Base-by-base conservation (phyloP, 2,113 vertebrate genomes). In the Galbula dea region DNA sequence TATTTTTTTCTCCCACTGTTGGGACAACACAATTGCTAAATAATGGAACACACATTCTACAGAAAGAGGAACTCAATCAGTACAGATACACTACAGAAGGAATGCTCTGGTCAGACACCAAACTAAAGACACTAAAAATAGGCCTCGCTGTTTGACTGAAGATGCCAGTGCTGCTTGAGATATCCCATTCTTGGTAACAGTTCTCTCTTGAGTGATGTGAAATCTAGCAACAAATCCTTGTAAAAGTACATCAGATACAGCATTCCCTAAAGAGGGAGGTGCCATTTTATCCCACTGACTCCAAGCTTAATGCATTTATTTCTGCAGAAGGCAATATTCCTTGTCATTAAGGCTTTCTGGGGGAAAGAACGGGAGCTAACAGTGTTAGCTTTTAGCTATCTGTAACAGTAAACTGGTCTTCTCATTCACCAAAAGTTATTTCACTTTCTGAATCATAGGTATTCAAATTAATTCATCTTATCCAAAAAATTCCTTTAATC, bases 91-190 rank as follows among this genome's bases (percentile, higher is more conserved):
- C 55, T 69, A 54, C 43, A 91, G 67, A 85, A 87, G 36, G 77
- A 93, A 93, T 67, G 83, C 72, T 67, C 69, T 91, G 87, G 86
- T 88, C 87, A 80, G 67, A 62, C 23, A 92, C 89, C 91, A 92
- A 94, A 90, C 66, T 69, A 8, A 55, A 73, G 49, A 37, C 41
- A 29, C 88, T 86, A 95, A 92, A 94, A 96, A 93, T 94, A 95
- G 88, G 30, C 51, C 51, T 54, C 1, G 59, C 55, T 80, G 71
- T 58, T 32, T 77, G 67, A 93, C 0, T 68, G 37, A 94, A 76
- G 74, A 71, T 76, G 77, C 54, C 67, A 88, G 86, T 3, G 24
- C 59, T 79, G 54, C 75, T 22, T 69, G 89, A 80, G 71, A 92
- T 95, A 94, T 39, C 86, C 89, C 77, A 82, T 90, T 90, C 92